Conservation (phyloP, 2,113 vertebrate genomes). For the Campylomormyrus tamandua region DNA sequence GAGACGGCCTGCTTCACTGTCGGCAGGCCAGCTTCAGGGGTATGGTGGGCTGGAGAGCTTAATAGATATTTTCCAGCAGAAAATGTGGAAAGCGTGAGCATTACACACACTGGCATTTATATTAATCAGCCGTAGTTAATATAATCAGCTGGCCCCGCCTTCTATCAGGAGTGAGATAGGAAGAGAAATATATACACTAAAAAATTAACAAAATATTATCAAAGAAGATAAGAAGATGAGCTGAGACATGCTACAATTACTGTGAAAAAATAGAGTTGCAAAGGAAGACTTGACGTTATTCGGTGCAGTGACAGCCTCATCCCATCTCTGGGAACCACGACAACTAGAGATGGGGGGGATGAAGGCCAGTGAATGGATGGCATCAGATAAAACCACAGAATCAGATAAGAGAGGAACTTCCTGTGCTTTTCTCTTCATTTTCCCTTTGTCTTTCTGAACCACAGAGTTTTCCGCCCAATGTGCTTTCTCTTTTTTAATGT, state of each 20-base stretch:
- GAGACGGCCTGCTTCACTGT: not conserved
- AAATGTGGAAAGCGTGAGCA: not conserved
- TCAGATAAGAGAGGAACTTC: constrained; percentile 15
- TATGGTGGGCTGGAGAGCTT: not conserved
- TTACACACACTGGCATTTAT: not conserved
- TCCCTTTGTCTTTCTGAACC: not conserved
- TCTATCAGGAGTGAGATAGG: not conserved
- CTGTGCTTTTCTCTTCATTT: constrained; percentile 32
- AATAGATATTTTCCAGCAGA: not conserved
- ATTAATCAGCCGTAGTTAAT: not conserved
- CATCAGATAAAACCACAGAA: not conserved
- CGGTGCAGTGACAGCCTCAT: not conserved
- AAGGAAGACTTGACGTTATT: not conserved
- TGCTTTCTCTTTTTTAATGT: not conserved
- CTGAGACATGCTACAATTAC: not conserved
- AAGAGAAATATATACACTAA: not conserved
- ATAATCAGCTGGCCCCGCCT: not conserved
- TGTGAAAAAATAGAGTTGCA: not conserved
- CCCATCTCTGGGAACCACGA: not conserved
- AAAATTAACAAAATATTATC: not conserved
- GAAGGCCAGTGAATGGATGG: not conserved
- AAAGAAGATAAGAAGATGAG: not conserved
- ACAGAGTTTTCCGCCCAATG: not conserved
- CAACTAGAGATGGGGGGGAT: not conserved
- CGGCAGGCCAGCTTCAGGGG: not conserved